Conservation (phyloP, 2,797 vertebrate genomes). For the Todus mexicanus region DNA sequence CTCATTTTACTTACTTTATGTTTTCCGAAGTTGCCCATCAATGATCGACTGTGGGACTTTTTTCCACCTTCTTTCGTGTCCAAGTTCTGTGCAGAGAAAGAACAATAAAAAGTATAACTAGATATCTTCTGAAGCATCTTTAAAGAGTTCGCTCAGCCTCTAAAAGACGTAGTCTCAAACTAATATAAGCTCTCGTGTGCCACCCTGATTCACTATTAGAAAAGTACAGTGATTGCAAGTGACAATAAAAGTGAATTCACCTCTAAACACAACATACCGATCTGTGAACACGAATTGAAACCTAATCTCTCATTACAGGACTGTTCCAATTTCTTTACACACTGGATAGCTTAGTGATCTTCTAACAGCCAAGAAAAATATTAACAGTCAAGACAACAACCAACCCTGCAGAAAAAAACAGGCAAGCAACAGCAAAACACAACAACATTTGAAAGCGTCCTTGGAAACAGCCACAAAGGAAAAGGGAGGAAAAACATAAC, state of each 20-base stretch:
- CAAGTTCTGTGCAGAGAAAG: slow-evolving; percentile 79
- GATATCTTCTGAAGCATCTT: not conserved
- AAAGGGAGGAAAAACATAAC: not conserved
- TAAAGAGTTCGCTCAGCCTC: not conserved
- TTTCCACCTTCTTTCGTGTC: slow-evolving; percentile 85
- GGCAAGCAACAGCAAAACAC: not conserved
- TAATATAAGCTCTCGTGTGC: not conserved
- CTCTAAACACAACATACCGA: not conserved
- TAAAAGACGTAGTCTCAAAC: not conserved
- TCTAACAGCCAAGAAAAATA: not conserved
- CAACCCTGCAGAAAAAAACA: not conserved
- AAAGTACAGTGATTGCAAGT: not conserved
- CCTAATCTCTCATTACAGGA: not conserved
- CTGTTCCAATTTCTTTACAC: not conserved
- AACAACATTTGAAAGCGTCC: not conserved
- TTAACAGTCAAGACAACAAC: not conserved
- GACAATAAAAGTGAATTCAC: not conserved
- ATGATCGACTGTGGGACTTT: slow-evolving; percentile 89
- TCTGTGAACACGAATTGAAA: not conserved
- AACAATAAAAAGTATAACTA: not conserved
- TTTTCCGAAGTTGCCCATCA: slow-evolving; percentile 89
- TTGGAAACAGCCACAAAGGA: not conserved
- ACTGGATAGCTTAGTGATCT: not conserved
- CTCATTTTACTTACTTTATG: slow-evolving; percentile 85
- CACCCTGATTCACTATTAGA: not conserved